Evolutionary conservation across 1,140 invertebrate species (phyloP), one percentile per base, ranked within the genome.

Genomic region (Cotesia chilonis): DNA sequence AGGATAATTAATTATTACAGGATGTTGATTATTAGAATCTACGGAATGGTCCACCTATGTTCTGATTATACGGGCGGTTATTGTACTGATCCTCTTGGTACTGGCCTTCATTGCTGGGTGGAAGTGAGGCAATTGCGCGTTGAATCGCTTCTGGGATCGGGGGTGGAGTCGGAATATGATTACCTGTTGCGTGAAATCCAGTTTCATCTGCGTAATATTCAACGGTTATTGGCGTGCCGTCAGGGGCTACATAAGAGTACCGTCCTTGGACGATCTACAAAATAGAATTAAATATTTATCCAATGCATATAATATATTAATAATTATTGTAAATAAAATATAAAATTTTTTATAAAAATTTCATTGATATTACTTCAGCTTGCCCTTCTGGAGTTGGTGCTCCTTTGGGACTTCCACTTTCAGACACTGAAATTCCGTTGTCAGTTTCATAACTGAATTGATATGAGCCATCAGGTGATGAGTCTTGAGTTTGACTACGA

Each of bases 201-300:
- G 92, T 92, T 77, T 94, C 92, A 79, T 94, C 94, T 51, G 94
- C 93, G 38, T 91, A 89, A 81, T 95, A 95, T 3, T 89, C 88
- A 9, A 95, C 83, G 12, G 87, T 84, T 70, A 94, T 92, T 5
- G 90, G 88, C 51, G 90, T 87, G 35, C 93, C 93, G 72, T 94
- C 92, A 7, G 92, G 92, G 20, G 92, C 90, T 2, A 91, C 92
- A 82, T 94, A 95, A 4, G 90, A 89, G 82, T 88, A 93, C 79
- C 88, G 89, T 47, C 92, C 92, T 80, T 92, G 89, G 1, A 90
- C 90, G 35, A 89, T 87, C 84, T 90, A 84, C 1, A 55, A 67
- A 71, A 75, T 66, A 2, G 3, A 28, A 72, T 57, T 7, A 38
- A 28, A 0, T 61, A 47, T 10, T 38, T 61, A 55, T 51, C 7